Evolutionary conservation across 2,113 vertebrate species (phyloP).

Genomic region (Harpagus bidentatus): DNA sequence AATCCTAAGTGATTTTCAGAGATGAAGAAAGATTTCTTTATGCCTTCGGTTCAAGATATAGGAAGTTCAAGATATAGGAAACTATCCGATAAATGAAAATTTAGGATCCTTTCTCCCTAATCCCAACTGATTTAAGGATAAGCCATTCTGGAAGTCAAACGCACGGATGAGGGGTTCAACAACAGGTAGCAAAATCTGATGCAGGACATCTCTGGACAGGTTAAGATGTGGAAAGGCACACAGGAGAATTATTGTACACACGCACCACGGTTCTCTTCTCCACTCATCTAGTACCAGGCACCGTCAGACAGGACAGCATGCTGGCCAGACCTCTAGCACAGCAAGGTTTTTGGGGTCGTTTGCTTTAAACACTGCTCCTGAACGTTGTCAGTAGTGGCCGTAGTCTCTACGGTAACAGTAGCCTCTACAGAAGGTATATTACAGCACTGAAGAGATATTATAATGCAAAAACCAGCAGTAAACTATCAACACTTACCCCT

Average conservation of each 20-base stretch:
- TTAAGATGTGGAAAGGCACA: background rate
- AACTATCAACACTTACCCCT: background rate
- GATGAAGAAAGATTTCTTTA: background rate
- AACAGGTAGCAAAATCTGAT: background rate
- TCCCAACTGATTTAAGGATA: background rate
- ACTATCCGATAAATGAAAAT: background rate
- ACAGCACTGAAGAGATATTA: background rate
- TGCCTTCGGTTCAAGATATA: background rate
- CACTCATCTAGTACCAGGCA: background rate
- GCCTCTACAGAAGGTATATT: background rate
- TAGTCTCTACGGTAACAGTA: background rate
- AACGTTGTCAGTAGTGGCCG: background rate
- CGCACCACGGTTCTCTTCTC: fast-evolving
- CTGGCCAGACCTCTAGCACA: background rate
- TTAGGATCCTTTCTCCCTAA: background rate
- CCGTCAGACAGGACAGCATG: background rate
- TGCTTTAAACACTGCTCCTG: background rate
- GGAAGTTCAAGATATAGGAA: background rate
- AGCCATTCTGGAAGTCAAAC: background rate
- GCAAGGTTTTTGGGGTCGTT: background rate
- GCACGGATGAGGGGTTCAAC: background rate
- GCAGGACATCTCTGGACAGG: too few relatives aligned
- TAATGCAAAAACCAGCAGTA: background rate
- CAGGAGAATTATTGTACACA: background rate
- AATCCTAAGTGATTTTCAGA: background rate